phyloP scores from a whole-genome alignment of 2,113 vertebrate genomes.

The Ranitomeya variabilis region DNA sequence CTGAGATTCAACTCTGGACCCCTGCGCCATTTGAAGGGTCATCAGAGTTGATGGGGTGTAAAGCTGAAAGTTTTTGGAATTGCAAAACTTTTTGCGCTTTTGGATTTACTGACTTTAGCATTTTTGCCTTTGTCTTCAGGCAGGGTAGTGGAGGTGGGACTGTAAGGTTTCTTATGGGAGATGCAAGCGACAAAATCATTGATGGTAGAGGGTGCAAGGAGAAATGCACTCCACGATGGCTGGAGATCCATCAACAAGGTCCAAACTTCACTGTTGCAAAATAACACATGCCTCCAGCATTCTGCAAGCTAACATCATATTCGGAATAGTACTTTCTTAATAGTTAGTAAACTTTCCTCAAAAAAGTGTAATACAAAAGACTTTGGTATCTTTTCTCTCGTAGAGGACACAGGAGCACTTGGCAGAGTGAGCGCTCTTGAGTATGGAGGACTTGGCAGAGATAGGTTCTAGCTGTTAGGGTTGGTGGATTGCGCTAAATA shows the following conservation, averaged over 20 bases:
- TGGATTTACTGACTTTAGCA: neutral
- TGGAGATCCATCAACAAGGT: neutral
- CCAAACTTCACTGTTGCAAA: too few species aligned
- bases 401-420: too few species aligned
- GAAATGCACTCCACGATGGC: neutral
- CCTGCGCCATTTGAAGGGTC: neutral
- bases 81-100: neutral
- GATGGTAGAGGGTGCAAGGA: neutral
- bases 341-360: too few species aligned
- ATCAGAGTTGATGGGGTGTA: neutral
- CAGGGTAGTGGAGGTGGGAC: neutral
- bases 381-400: too few species aligned
- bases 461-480: too few species aligned
- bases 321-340: too few species aligned
- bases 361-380: too few species aligned
- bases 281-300: too few species aligned
- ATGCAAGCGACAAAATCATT: neutral
- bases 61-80: neutral
- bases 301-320: too few species aligned
- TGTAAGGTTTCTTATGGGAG: neutral
- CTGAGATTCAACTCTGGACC: conserved; percentile 4
- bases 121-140: neutral
- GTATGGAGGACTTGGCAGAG: too few species aligned
- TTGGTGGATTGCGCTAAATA: too few species aligned
- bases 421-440: too few species aligned